These are phyloP conservation scores for Drosophila neoperkinsi DNA, from an alignment of 2,888 invertebrate genomes.

Conservation along the genomic window DNA sequence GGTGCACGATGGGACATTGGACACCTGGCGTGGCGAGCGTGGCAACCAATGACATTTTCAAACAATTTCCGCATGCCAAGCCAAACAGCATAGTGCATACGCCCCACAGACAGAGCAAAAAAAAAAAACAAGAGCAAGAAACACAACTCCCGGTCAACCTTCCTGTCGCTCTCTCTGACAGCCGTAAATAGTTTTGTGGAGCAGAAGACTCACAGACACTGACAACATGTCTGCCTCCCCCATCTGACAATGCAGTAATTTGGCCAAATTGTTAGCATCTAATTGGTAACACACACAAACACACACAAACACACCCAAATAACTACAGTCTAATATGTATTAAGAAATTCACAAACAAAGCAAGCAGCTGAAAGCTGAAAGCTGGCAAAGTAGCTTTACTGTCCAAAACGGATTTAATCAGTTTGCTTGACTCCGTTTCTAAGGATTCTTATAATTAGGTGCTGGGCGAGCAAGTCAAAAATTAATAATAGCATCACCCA, in stretches of 20 bases:
- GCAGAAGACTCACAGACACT: constrained; percentile 3
- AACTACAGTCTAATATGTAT: neutral
- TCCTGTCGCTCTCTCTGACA: constrained; percentile 11
- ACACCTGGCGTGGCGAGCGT: constrained; percentile 50
- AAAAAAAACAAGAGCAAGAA: neutral
- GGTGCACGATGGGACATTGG: constrained; percentile 17
- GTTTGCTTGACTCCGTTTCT: neutral
- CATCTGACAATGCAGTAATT: constrained; percentile 47
- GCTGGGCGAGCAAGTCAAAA: neutral
- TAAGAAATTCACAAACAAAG: constrained; percentile 3
- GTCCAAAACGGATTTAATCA: neutral
- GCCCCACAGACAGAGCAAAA: neutral
- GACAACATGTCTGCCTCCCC: constrained; percentile 9
- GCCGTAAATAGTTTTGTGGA: constrained; percentile 29
- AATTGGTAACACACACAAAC: constrained; percentile 38
- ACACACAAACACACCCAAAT: constrained; percentile 6
- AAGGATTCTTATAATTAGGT: neutral
- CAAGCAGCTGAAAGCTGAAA: constrained; percentile 2
- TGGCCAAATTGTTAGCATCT: constrained; percentile 53
- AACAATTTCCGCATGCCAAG: constrained; percentile 57
- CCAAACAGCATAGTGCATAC: neutral
- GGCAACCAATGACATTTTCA: constrained; percentile 55
- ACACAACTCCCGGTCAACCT: constrained; percentile 9
- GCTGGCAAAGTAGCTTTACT: neutral
- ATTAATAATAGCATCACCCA: neutral